phyloP scores from a whole-genome alignment of 1,140 invertebrate species.

The Zaprionus ornatus region DNA sequence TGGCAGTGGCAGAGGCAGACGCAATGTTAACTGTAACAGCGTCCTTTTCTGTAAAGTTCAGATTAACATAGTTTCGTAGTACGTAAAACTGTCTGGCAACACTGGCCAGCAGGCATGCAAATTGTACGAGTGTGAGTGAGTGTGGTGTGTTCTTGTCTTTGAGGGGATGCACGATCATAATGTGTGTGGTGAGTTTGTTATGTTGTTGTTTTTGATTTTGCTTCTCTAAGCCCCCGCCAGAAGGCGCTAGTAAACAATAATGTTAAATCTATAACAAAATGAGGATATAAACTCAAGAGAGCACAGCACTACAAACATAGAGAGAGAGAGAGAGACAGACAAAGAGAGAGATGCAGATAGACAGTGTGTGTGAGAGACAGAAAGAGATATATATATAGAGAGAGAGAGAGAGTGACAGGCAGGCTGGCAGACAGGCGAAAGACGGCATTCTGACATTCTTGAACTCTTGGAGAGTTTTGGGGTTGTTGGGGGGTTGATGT shows the following conservation, averaged over 20 bases:
- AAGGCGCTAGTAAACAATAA: slow-evolving; percentile 9
- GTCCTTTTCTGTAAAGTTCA: slow-evolving; percentile 46
- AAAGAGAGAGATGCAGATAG: slow-evolving; percentile 17
- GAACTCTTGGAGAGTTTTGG: background rate
- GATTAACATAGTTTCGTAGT: slow-evolving; percentile 29
- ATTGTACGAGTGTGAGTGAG: slow-evolving; percentile 18
- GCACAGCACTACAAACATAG: slow-evolving; percentile 36
- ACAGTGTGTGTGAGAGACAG: slow-evolving; percentile 6
- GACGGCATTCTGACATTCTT: slow-evolving; percentile 1
- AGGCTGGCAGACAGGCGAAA: slow-evolving; percentile 40
- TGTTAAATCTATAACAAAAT: slow-evolving; percentile 26
- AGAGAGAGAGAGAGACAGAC: slow-evolving; percentile 33
- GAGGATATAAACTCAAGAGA: slow-evolving; percentile 59
- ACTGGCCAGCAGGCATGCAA: slow-evolving; percentile 22
- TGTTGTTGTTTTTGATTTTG: slow-evolving; percentile 16
- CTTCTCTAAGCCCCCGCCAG: slow-evolving; percentile 5
- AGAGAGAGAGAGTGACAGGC: slow-evolving; percentile 32
- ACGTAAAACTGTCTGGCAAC: slow-evolving; percentile 25
- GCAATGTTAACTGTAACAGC: slow-evolving; percentile 45
- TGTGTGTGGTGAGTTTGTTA: slow-evolving; percentile 17
- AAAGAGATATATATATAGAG: slow-evolving; percentile 46
- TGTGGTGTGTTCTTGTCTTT: slow-evolving; percentile 10
- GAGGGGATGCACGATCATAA: background rate
- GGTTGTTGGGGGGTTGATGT: background rate
- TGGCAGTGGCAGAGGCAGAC: slow-evolving; percentile 29